Conservation (phyloP, 2,797 vertebrate species). For the Thamnophis elegans region DNA sequence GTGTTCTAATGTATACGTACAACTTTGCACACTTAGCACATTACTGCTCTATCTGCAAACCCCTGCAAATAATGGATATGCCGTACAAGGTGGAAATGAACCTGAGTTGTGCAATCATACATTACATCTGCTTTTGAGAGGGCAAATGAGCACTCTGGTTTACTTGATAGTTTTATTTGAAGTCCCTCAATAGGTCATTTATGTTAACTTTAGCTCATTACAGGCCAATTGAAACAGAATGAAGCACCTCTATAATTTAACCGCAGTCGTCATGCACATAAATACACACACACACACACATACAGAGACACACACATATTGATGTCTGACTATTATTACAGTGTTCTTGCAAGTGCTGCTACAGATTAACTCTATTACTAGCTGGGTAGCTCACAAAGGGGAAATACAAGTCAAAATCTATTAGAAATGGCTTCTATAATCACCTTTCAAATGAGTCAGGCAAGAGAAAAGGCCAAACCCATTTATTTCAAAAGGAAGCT, state of each 20-base stretch:
- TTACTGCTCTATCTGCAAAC: slow-evolving; percentile 17
- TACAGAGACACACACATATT: neutral
- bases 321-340: slow-evolving; percentile 13
- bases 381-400: neutral
- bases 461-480: neutral
- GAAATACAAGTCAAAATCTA: neutral
- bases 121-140: slow-evolving; percentile 18
- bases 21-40: slow-evolving; percentile 17
- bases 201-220: slow-evolving; percentile 24
- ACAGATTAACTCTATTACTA: neutral
- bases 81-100: neutral
- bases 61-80: slow-evolving; percentile 5
- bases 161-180: slow-evolving; percentile 10
- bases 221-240: slow-evolving; percentile 18
- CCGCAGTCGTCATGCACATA: slow-evolving; percentile 1
- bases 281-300: neutral
- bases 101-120: neutral
- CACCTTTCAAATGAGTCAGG: neutral
- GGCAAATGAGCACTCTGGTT: neutral
- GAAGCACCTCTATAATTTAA: slow-evolving; percentile 18
- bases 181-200: slow-evolving; percentile 11
- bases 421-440: neutral
- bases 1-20: neutral
- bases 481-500: neutral
- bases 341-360: neutral